Conservation (phyloP, 2,113 vertebrate genomes). For the Brevimyrus niger region DNA sequence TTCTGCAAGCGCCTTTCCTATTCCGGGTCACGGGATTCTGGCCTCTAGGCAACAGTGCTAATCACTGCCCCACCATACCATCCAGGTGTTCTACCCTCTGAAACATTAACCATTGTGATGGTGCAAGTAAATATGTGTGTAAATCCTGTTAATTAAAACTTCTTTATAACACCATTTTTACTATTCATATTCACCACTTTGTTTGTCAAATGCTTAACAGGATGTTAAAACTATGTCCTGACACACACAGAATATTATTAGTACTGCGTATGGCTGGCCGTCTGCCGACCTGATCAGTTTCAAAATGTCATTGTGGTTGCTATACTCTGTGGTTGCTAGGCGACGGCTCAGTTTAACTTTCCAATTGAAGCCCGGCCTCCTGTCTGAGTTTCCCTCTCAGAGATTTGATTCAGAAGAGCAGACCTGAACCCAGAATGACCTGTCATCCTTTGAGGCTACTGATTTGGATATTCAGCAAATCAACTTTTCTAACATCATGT, state of each 20-base stretch:
- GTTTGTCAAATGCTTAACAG: background rate
- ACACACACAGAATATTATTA: background rate
- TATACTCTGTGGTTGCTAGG: slow-evolving; percentile 12
- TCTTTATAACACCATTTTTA: background rate
- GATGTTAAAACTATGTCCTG: background rate
- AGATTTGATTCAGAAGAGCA: background rate
- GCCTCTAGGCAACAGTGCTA: background rate
- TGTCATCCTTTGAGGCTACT: background rate
- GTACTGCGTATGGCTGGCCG: background rate
- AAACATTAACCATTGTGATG: background rate
- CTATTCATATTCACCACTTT: background rate
- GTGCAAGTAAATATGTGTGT: background rate
- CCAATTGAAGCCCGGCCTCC: background rate
- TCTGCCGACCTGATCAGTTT: slow-evolving; percentile 11
- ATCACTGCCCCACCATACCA: background rate
- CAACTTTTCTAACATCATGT: background rate
- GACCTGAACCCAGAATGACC: background rate
- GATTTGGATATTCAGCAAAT: background rate
- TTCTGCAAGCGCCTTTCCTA: background rate
- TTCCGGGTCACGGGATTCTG: background rate
- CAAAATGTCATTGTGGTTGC: slow-evolving; percentile 3
- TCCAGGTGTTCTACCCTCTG: background rate
- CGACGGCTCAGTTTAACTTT: background rate
- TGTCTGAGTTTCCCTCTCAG: background rate
- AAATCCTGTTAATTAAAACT: background rate